Percentiles rank a stretch among this genome's conserved stretches.
phyloP scores from a whole-genome alignment of 2,888 invertebrate genomes.

The Lasioglossum villosulum region DNA sequence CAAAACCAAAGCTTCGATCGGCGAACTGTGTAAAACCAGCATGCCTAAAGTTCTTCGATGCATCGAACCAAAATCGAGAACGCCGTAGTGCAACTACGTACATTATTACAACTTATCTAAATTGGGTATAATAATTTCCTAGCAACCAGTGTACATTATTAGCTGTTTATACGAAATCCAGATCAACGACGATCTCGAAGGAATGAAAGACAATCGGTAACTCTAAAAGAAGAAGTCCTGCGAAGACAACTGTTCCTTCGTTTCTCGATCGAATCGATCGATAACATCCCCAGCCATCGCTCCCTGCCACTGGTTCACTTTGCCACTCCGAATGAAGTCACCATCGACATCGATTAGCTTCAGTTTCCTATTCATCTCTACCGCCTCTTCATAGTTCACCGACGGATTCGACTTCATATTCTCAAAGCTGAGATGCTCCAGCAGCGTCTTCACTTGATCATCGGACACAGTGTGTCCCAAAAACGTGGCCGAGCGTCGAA shows the following conservation, averaged over 20 bases:
- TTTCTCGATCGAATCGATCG: constrained; percentile 85
- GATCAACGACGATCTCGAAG: neutral
- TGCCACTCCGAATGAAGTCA: constrained; percentile 85
- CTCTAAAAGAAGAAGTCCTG: constrained; percentile 22
- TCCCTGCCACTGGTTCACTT: constrained; percentile 84
- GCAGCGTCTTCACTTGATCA: constrained; percentile 81
- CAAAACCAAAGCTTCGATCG: constrained; percentile 48
- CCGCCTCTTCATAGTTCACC: constrained; percentile 85
- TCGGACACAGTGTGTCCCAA: constrained; percentile 79
- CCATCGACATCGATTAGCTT: constrained; percentile 81
- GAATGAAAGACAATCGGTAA: neutral
- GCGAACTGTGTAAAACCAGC: constrained; percentile 54
- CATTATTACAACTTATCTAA: neutral
- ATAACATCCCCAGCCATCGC: constrained; percentile 80
- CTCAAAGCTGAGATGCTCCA: constrained; percentile 85
- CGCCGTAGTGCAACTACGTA: neutral
- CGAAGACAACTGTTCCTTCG: constrained; percentile 66
- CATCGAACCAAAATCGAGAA: constrained; percentile 31
- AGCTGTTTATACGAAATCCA: neutral
- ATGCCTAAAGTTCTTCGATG: constrained; percentile 66
- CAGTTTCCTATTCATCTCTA: constrained; percentile 80
- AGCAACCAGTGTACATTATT: neutral
- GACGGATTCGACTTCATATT: constrained; percentile 87
- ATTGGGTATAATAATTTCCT: neutral
- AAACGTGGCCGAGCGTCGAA: constrained; percentile 84